phyloP scores from a whole-genome alignment of 1,140 invertebrate species.

The Drosophila nigromelanica region DNA sequence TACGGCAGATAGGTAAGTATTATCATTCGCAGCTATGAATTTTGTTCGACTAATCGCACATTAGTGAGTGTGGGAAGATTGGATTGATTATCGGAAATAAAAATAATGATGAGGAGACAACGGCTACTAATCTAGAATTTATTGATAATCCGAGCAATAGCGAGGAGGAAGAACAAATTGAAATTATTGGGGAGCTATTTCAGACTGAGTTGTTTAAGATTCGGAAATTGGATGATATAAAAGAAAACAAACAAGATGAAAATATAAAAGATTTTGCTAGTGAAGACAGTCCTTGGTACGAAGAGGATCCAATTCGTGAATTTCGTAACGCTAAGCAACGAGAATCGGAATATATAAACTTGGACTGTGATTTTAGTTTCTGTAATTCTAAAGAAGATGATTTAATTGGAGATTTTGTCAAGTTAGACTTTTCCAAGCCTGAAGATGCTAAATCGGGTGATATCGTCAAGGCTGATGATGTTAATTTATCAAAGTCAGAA shows the following conservation, averaged over 20 bases:
- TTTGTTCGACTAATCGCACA: not conserved
- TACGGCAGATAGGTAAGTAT: conserved; percentile 2
- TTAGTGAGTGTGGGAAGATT: not conserved
- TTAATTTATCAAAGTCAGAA: not conserved
- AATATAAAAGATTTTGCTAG: not conserved
- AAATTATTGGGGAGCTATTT: not conserved
- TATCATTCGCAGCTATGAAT: not conserved
- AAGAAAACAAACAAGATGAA: not conserved
- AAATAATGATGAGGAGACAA: not conserved
- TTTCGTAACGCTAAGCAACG: conserved; percentile 13
- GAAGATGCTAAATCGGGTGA: not conserved
- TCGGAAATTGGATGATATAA: not conserved
- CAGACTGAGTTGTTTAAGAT: not conserved
- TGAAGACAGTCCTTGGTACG: conserved; percentile 24
- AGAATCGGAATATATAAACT: not conserved
- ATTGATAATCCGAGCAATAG: not conserved
- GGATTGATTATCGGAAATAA: not conserved
- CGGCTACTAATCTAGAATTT: not conserved
- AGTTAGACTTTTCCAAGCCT: conserved; percentile 7
- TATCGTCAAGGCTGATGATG: not conserved
- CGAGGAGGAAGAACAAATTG: not conserved
- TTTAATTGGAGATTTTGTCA: conserved; percentile 28
- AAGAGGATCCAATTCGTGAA: not conserved
- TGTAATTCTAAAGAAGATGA: conserved; percentile 7
- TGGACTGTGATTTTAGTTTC: conserved; percentile 14